phyloP scores from a whole-genome alignment of 2,113 vertebrate genomes.

The Triplophysa siluroides region DNA sequence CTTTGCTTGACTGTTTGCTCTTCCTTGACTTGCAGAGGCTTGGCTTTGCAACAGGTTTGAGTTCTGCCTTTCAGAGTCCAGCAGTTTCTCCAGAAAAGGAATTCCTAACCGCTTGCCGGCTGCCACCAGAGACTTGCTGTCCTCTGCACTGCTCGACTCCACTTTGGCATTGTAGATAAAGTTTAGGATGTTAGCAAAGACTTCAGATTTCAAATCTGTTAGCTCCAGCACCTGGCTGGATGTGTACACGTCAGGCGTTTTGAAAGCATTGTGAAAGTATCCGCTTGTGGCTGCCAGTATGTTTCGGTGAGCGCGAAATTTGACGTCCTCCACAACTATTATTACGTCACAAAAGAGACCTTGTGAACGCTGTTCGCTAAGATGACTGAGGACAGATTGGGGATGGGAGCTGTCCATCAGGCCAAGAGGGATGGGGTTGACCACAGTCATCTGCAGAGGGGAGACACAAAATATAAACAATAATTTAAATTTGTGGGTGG shows the following conservation, averaged over 20 bases:
- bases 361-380: slow-evolving; percentile 93
- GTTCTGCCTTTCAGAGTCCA: slow-evolving; percentile 63
- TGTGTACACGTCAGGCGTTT: slow-evolving; percentile 80
- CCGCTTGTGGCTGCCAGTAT: slow-evolving; percentile 94
- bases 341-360: slow-evolving; percentile 96
- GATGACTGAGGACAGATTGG: slow-evolving; percentile 85
- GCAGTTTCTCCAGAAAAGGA: slow-evolving; percentile 90
- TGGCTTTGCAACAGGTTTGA: slow-evolving; percentile 39
- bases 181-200: slow-evolving; percentile 94
- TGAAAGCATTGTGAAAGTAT: slow-evolving; percentile 93
- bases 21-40: slow-evolving; percentile 48
- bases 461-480: slow-evolving; percentile 24
- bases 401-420: slow-evolving; percentile 90
- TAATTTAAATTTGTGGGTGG: neutral
- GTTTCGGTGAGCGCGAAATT: slow-evolving; percentile 96
- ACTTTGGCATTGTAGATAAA: slow-evolving; percentile 96
- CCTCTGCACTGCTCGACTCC: slow-evolving; percentile 78
- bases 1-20: slow-evolving; percentile 47
- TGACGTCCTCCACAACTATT: slow-evolving; percentile 96
- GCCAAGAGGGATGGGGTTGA: slow-evolving; percentile 82
- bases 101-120: slow-evolving; percentile 95
- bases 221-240: slow-evolving; percentile 92
- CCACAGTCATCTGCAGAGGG: slow-evolving; percentile 87
- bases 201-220: slow-evolving; percentile 93
- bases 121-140: slow-evolving; percentile 82